phyloP scores from a whole-genome alignment of 2,888 invertebrate genomes.

The Erebia palarica region DNA sequence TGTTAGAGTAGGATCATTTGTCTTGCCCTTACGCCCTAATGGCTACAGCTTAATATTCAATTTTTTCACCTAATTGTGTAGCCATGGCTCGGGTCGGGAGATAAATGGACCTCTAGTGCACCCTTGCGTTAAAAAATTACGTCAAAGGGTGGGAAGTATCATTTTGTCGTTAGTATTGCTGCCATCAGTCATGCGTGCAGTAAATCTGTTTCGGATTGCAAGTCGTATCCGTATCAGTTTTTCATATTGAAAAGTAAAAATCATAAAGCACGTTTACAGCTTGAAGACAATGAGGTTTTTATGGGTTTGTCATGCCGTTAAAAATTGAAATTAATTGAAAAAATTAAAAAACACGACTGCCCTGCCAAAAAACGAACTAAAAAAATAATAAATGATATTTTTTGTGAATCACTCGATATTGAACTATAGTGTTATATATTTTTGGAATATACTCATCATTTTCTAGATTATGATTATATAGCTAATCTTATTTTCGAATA shows the following conservation, averaged over 20 bases:
- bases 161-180: constrained; percentile 66
- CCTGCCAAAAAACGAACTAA: too few species aligned
- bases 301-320: too few species aligned
- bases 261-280: too few species aligned
- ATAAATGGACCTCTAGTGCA: constrained; percentile 65
- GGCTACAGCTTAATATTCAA: constrained; percentile 58
- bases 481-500: too few species aligned
- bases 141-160: constrained; percentile 64
- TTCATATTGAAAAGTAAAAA: neutral
- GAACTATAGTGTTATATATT: too few species aligned
- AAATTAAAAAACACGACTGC: too few species aligned
- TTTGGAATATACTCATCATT: too few species aligned
- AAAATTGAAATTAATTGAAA: too few species aligned
- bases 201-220: constrained; percentile 59
- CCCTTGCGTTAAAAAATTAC: constrained; percentile 69
- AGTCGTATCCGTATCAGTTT: constrained; percentile 25
- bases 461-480: too few species aligned
- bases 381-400: too few species aligned
- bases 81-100: constrained; percentile 48
- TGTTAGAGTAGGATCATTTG: constrained; percentile 46
- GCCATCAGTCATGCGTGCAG: constrained; percentile 70
- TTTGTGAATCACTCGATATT: too few species aligned
- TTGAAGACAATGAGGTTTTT: too few species aligned
- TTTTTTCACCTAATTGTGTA: constrained; percentile 63
- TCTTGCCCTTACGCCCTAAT: constrained; percentile 51